Percentiles rank a stretch among this genome's conserved stretches.
Evolutionary conservation across 2,888 invertebrate genomes (phyloP).

Genomic region (Eristalis pertinax): DNA sequence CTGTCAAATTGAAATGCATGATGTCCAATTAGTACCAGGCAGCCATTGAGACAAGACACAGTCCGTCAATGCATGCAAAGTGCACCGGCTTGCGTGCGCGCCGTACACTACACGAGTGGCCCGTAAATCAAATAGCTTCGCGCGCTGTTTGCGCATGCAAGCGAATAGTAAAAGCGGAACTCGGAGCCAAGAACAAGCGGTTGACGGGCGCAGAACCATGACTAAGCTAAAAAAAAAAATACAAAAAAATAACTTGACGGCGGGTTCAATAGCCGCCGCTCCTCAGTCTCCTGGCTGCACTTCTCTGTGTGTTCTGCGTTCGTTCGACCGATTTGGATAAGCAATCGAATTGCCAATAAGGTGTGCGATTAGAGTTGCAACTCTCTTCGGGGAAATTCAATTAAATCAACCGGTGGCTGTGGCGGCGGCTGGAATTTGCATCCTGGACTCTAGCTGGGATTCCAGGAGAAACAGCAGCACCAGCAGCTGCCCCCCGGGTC

Average conservation of each 20-base stretch:
- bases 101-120: conserved; percentile 15
- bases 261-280: conserved; percentile 63
- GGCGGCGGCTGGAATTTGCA: conserved; percentile 39
- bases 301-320: neutral
- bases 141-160: conserved; percentile 54
- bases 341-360: conserved; percentile 32
- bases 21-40: conserved; percentile 55
- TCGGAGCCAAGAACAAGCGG: conserved; percentile 32
- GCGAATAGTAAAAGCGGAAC: conserved; percentile 44
- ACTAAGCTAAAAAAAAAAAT: conserved; percentile 46
- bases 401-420: conserved; percentile 48
- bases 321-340: neutral
- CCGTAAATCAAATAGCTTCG: conserved; percentile 45
- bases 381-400: conserved; percentile 29
- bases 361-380: conserved; percentile 25
- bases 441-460: conserved; percentile 38
- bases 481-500: conserved; percentile 1
- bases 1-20: conserved; percentile 58
- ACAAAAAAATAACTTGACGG: conserved; percentile 19
- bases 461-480: conserved; percentile 20
- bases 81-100: conserved; percentile 28
- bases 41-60: conserved; percentile 6
- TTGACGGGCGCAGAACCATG: conserved; percentile 47
- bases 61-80: conserved; percentile 15
- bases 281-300: conserved; percentile 18